These are phyloP conservation scores for Heliocidaris tuberculata DNA, from an alignment of 35 echinoderm and acorn worm genomes.

Conservation along the genomic window DNA sequence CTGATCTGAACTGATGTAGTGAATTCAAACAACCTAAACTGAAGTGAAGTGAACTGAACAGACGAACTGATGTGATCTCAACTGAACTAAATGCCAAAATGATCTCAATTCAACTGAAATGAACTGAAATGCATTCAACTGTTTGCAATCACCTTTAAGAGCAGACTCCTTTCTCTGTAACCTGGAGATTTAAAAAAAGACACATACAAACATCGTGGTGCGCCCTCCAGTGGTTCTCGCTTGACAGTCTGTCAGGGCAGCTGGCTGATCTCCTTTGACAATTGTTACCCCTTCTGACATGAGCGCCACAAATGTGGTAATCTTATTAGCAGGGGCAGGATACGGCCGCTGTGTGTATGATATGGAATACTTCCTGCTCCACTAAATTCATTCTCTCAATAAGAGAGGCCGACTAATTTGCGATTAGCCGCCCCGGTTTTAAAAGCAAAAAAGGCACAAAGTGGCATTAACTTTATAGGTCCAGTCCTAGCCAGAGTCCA, in stretches of 20 bases:
- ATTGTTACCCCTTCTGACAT: background rate
- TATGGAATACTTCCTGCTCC: conserved; percentile 37
- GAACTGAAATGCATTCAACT: background rate
- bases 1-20: too few relatives aligned
- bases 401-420: background rate
- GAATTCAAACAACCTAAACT: background rate
- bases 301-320: conserved; percentile 15
- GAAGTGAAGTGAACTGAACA: background rate
- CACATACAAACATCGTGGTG: background rate
- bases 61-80: background rate
- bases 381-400: background rate
- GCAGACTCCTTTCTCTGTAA: background rate
- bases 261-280: background rate
- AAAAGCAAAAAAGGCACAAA: background rate
- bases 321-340: conserved; percentile 13
- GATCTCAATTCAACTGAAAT: background rate
- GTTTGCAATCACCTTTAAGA: background rate
- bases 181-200: background rate
- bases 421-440: background rate
- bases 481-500: background rate
- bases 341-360: conserved; percentile 16
- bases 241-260: background rate
- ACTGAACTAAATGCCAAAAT: background rate
- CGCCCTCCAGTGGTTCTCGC: background rate
- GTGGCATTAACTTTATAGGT: background rate